These are phyloP conservation scores for Diachasma alloeum DNA, from an alignment of 1,140 invertebrate species.

Conservation along the genomic window DNA sequence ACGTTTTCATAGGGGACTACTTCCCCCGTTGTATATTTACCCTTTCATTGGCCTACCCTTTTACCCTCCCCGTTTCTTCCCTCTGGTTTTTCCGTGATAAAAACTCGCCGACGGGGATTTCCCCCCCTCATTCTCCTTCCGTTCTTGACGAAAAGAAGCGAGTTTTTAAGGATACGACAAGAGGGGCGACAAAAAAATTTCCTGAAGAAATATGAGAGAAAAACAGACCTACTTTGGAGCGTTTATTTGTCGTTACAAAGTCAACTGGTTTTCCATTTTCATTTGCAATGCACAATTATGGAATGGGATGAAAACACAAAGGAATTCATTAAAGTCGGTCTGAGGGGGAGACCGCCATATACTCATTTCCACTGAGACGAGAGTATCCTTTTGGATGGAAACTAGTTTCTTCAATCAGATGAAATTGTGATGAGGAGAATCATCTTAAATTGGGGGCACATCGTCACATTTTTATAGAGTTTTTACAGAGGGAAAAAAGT, in stretches of 20 bases:
- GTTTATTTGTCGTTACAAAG: background rate
- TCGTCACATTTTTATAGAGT: background rate
- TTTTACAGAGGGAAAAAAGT: background rate
- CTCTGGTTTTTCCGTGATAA: background rate
- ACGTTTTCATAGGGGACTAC: constrained; percentile 16
- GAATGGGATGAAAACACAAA: background rate
- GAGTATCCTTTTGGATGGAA: background rate
- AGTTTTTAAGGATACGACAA: background rate
- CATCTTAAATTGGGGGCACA: background rate
- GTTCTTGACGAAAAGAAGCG: constrained; percentile 9
- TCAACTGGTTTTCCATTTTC: background rate
- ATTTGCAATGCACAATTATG: background rate
- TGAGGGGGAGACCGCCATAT: background rate
- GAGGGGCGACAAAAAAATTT: background rate
- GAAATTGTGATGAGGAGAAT: background rate
- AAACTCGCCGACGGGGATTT: constrained; percentile 14
- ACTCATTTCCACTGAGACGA: background rate
- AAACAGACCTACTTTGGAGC: constrained; percentile 1
- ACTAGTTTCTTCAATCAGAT: background rate
- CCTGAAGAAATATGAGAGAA: background rate
- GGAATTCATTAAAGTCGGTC: background rate
- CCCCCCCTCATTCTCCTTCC: background rate
- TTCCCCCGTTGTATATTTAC: constrained; percentile 18
- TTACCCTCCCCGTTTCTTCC: background rate
- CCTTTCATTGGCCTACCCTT: constrained; percentile 17